Conservation (phyloP, 2,888 invertebrate species). For the Halictus quadricinctus region DNA sequence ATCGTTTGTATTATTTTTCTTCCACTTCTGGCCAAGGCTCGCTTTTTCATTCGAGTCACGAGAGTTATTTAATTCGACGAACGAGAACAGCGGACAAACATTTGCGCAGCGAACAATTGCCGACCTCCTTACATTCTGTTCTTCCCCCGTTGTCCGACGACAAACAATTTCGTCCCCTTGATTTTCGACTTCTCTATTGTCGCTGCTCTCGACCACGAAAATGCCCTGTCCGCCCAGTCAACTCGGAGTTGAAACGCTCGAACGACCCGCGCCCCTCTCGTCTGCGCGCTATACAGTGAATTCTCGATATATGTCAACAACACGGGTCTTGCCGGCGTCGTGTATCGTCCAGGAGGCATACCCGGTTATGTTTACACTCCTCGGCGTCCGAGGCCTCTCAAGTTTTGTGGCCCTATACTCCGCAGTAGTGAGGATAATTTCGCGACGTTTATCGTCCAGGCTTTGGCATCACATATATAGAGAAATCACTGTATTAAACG, state of each 20-base stretch:
- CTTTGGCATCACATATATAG: too few species aligned
- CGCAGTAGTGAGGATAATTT: too few species aligned
- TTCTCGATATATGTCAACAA: too few species aligned
- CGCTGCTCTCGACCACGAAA: background rate
- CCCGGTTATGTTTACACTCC: too few species aligned
- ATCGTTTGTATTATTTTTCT: constrained; percentile 28
- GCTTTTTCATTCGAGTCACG: constrained; percentile 25
- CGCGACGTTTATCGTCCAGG: too few species aligned
- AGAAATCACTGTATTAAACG: background rate
- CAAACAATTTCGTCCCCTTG: background rate
- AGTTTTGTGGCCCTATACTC: too few species aligned
- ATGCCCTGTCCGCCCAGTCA: background rate
- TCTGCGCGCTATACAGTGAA: background rate
- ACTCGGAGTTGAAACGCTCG: background rate
- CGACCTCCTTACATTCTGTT: constrained; percentile 13
- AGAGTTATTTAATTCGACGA: constrained; percentile 32
- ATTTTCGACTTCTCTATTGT: background rate
- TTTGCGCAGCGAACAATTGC: constrained; percentile 33
- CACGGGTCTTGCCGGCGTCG: too few species aligned
- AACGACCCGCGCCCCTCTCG: background rate
- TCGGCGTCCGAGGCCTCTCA: too few species aligned
- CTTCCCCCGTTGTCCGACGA: background rate
- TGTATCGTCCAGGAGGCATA: too few species aligned
- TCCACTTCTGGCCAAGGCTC: background rate
- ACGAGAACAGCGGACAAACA: constrained; percentile 30